Evolutionary conservation across 2,797 vertebrate species (phyloP), one percentile per base, ranked within the genome.

Genomic region (Eidolon dupreanum): DNA sequence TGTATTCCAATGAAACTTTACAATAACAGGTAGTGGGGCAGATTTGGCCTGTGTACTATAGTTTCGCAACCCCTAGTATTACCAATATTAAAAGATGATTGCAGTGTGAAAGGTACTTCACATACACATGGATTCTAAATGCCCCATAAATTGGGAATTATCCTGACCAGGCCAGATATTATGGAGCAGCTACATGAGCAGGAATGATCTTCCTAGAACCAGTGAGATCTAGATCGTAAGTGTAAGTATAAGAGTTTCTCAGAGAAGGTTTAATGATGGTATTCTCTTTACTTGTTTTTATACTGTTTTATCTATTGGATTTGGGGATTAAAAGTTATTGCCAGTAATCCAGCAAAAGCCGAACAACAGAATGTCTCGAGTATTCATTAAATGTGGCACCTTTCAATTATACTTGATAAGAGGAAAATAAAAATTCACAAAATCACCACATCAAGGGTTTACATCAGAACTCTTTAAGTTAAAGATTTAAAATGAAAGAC

Each of bases 1-100:
- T 95, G 24, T 93, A 26, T 94, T 92, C 41, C 51, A 87, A 31
- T 51, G 49, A 78, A 92, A 88, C 57, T 96, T 96, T 93, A 86
- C 3, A 79, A 11, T 81, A 92, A 73, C 15, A 93, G n/a, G 28
- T 63, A 43, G n/a, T 81, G 20, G 33, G 53, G 16, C 26, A 78
- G 17, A 79, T 65, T 81, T 65, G 79, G 68, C n/a, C 13, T 24
- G 4, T 57, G 36, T 77, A 68, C 49, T 31, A 88, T 9, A 81
- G 7, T 93, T 95, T 95, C 33, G 61, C 11, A 92, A 93, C 7
- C 11, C 10, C 16, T 46, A 49, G 15, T 51, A 88, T 79, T 88
- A 94, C 78, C 51, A 88, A 63, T 82, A 88, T 59, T 63, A 91
- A 88, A 92, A 96, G 22, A 81, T 36, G 81, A 8, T 36, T 86